Base-by-base conservation (phyloP, 1,140 invertebrate genomes). In the Drosophila kohkoa region DNA sequence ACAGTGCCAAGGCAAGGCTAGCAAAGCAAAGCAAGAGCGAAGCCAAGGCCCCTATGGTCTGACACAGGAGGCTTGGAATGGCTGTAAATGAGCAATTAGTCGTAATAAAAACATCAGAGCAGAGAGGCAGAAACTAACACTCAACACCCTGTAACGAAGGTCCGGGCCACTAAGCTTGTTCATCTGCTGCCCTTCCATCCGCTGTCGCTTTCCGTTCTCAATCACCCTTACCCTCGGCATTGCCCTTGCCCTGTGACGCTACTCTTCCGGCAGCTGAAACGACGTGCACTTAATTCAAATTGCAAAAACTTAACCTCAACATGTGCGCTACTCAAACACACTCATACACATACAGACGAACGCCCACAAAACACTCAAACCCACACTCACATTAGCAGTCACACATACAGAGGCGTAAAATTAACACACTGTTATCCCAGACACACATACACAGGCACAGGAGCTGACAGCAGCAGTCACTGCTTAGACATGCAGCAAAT, bases 71-170 rank as follows among this genome's bases (percentile, higher is more conserved):
- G 35, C 45, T 16, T 15, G 57, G 41, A 43, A 38, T 7, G 35
- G 25, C 77, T 83, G 77, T 81, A 83, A 88, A 78, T 89, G 85
- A 88, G 81, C 85, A 88, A 88, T 88, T 88, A 88, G 80, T 77
- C 74, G 75, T 68, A 83, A 88, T 83, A 81, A 88, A 88, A 88
- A 81, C 81, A 81, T 83, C 81, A 70, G 66, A 57, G 60, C 25
- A 13, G 38, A 49, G 70, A 52, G 70, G 48, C 55, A 45, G 52
- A 69, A 64, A 71, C 67, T 70, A 75, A 64, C 73, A 71, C 73
- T 64, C 73, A 71, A 72, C 49, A 55, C 43, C 49, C 35, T 38
- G 16, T 15, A 35, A 54, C 74, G n/a, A 57, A 65, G 35, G 59
- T 48, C 38, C 41, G 57, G 13, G 28, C n/a, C 11, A 60, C 71